Evolutionary conservation across 2,797 vertebrate genomes (phyloP).

Genomic region (Muscicapa striata): DNA sequence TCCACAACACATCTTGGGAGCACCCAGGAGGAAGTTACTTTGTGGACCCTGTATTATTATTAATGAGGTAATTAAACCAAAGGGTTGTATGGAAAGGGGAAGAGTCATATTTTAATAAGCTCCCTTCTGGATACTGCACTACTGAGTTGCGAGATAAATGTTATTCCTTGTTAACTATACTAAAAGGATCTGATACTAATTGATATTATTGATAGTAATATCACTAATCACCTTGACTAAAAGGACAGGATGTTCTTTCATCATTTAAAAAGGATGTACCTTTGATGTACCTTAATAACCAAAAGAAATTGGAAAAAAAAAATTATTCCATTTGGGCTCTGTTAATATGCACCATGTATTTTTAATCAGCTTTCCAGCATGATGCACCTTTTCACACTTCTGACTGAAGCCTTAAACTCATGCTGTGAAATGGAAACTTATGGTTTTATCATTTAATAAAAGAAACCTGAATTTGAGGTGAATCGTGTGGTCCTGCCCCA

Average conservation of each 20-base stretch:
- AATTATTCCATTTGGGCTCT: constrained; percentile 36
- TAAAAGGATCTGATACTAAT: constrained; percentile 8
- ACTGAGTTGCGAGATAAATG: not conserved
- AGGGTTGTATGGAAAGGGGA: not conserved
- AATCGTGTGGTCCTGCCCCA: not conserved
- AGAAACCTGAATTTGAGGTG: constrained; percentile 34
- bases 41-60: not conserved
- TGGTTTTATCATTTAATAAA: constrained; percentile 42
- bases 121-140: constrained; percentile 7
- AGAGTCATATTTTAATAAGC: constrained; percentile 44
- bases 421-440: constrained; percentile 41
- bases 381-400: constrained; percentile 22
- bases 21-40: not conserved
- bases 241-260: constrained; percentile 7
- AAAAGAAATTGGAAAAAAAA: constrained; percentile 41
- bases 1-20: not conserved
- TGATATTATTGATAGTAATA: constrained; percentile 44
- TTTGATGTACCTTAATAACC: constrained; percentile 44
- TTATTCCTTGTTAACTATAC: not conserved
- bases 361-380: constrained; percentile 62
- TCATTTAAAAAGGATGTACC: constrained; percentile 16
- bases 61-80: constrained; percentile 38
- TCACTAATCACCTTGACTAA: constrained; percentile 16
- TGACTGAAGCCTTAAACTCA: constrained; percentile 23
- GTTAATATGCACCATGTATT: constrained; percentile 56